A percentile compares a stretch with the other conserved stretches of the same genome.
Conservation (phyloP, 53 echinoderm and acorn worm genomes). For the Holothuria scabra region DNA sequence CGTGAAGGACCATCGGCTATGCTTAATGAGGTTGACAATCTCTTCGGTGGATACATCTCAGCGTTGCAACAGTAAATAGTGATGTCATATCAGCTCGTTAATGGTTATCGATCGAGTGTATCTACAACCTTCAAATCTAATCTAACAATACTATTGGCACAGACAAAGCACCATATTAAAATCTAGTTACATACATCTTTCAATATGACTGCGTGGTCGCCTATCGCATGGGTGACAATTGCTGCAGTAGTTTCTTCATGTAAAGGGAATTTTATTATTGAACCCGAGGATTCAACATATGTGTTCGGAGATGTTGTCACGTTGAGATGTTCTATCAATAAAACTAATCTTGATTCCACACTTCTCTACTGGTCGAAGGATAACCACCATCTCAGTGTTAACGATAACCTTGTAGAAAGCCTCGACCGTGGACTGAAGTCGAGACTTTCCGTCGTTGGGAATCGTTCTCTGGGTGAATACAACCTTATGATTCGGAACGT, state of each 20-base stretch:
- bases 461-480: conserved; percentile 72
- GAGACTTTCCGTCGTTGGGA: conserved; percentile 78
- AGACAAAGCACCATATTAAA: no score
- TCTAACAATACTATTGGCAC: no score
- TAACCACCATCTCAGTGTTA: conserved; percentile 69
- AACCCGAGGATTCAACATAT: conserved; percentile 57
- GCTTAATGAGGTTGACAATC: conserved; percentile 5
- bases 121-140: no score
- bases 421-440: conserved; percentile 59
- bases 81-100: no score
- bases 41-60: not conserved
- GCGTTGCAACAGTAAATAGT: not conserved
- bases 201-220: no score
- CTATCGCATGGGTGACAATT: not conserved
- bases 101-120: no score
- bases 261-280: conserved; percentile 52
- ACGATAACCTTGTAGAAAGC: conserved; percentile 52
- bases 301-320: conserved; percentile 67
- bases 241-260: not conserved
- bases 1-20: not conserved
- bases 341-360: not conserved
- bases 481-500: conserved; percentile 75
- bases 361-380: conserved; percentile 79
- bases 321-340: conserved; percentile 51
- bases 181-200: no score